These are phyloP conservation scores for Drosophila recens DNA, from an alignment of 2,888 invertebrate genomes.

Conservation along the genomic window DNA sequence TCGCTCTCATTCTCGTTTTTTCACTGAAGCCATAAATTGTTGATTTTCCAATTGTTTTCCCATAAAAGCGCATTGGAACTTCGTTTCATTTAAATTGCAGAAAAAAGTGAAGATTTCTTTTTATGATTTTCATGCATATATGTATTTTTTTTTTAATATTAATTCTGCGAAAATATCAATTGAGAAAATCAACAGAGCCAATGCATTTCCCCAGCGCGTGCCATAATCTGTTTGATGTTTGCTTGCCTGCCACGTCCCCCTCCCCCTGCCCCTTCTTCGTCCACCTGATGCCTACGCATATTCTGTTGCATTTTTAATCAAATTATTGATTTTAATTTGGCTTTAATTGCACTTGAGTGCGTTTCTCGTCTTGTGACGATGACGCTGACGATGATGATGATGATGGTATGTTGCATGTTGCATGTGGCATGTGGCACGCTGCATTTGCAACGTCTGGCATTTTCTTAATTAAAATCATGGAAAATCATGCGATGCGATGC, in stretches of 20 bases:
- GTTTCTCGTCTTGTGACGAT: slow-evolving; percentile 45
- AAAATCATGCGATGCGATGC: slow-evolving; percentile 21
- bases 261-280: not conserved
- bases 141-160: slow-evolving; percentile 33
- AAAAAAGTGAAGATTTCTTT: slow-evolving; percentile 4
- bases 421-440: slow-evolving; percentile 30
- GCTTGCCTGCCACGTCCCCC: slow-evolving; percentile 18
- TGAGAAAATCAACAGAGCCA: slow-evolving; percentile 62
- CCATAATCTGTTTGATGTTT: slow-evolving; percentile 72
- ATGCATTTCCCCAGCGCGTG: slow-evolving; percentile 39
- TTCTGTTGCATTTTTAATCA: slow-evolving; percentile 60
- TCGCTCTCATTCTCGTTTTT: not conserved
- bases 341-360: slow-evolving; percentile 78
- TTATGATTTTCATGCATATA: slow-evolving; percentile 13
- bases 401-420: slow-evolving; percentile 13
- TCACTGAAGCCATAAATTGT: slow-evolving; percentile 1
- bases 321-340: slow-evolving; percentile 79
- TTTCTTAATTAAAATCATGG: slow-evolving; percentile 73
- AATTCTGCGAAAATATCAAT: slow-evolving; percentile 59
- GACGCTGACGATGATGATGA: not conserved
- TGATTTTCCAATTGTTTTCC: slow-evolving; percentile 6
- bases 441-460: slow-evolving; percentile 47
- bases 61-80: slow-evolving; percentile 34
- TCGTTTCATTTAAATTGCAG: slow-evolving; percentile 2
- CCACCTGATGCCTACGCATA: not conserved